These are phyloP conservation scores for Ageneiosus marmoratus DNA, from an alignment of 2,113 vertebrate genomes.

Conservation along the genomic window DNA sequence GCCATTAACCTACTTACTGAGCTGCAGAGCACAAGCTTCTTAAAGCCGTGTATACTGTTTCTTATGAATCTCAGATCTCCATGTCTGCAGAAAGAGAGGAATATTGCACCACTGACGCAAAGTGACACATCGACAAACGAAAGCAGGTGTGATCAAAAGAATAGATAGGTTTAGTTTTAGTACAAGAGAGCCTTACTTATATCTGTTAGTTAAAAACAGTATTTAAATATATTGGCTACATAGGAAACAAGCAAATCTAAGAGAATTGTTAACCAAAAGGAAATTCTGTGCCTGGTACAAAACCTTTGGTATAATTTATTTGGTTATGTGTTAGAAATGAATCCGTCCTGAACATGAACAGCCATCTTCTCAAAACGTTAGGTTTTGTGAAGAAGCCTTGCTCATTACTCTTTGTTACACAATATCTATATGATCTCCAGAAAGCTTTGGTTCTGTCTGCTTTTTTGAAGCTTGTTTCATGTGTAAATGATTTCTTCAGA, in stretches of 20 bases:
- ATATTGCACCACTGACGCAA: neutral
- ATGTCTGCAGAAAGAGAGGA: neutral
- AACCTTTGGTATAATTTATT: neutral
- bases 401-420: neutral
- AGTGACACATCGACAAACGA: neutral
- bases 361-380: neutral
- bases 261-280: neutral
- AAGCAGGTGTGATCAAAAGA: neutral
- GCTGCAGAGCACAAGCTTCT: conserved; percentile 57
- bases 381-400: neutral
- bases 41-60: conserved; percentile 52
- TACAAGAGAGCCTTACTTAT: neutral
- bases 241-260: neutral
- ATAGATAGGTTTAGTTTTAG: neutral
- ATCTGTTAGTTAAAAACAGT: neutral
- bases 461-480: neutral
- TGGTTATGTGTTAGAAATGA: neutral
- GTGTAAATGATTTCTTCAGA: neutral
- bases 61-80: conserved; percentile 52
- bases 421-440: neutral
- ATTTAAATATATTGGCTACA: neutral
- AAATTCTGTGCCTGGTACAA: neutral
- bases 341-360: neutral
- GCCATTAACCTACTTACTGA: conserved; percentile 75
- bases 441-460: neutral